Base-by-base conservation (phyloP, 2,888 invertebrate genomes). In the Volucella bombylans region DNA sequence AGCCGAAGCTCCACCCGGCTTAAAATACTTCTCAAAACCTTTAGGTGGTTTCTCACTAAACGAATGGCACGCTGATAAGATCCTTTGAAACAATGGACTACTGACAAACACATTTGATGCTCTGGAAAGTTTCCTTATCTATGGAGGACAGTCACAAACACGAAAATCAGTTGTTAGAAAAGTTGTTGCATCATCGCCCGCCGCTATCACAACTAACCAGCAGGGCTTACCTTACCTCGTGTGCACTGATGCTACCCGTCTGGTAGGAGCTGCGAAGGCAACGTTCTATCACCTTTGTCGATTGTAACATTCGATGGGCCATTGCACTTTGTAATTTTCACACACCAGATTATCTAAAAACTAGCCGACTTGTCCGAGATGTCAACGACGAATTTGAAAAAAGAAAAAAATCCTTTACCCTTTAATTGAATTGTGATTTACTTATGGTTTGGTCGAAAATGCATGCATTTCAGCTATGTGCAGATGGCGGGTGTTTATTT, bases 21-120 rank as follows among this genome's bases (percentile, higher is more conserved):
- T 94, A 89, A 97, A 98, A 91, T 96, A 98, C 89, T 98, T 98
- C 90, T 97, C 98, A 91, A 98, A 98, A 1, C 98, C 98, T 92
- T 97, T 97, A 0, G 98, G 98, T 12, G 96, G 95, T 89, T 96
- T 95, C 88, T 96, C 95, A 89, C 96, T 95, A 87, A 96, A 93
- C 76, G 93, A 86, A 11, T 88, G 88, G 14, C 90, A 82, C 57
- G 90, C 90, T 59, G 89, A 88, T 64, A 91, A 62, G 3, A 91
- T 69, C 59, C 88, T 90, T 2, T 89, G 89, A 12, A 90, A 73
- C 49, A 91, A 71, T 4, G 91, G 88, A 41, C 88, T 81, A 10
- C 89, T 88, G 4, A 87, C 61, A 8, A 88, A 72, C 4, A 87
- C 49, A 43, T 67, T 73, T 11, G 76, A 69, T 8, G 78, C 77